These are phyloP conservation scores for Zaprionus obscuricornis DNA, from an alignment of 2,888 invertebrate genomes.

Conservation along the genomic window DNA sequence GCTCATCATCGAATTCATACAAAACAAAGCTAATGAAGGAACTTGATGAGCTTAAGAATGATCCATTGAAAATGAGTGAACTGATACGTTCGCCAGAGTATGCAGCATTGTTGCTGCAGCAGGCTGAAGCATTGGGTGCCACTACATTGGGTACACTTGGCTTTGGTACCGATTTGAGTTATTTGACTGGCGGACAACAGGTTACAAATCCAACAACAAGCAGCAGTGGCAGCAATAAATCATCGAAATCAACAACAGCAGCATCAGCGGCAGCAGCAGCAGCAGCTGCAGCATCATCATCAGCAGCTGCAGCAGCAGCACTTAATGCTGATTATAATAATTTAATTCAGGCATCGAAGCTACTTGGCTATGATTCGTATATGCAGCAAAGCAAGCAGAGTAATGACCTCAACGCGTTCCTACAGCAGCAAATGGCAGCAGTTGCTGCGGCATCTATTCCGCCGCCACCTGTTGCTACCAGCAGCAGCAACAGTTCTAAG, in stretches of 20 bases:
- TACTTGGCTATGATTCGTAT: conserved; percentile 82
- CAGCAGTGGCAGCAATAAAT: conserved; percentile 55
- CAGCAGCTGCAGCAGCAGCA: conserved; percentile 77
- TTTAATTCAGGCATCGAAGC: conserved; percentile 81
- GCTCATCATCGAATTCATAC: conserved; percentile 81
- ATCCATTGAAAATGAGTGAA: conserved; percentile 83
- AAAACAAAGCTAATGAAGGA: conserved; percentile 83
- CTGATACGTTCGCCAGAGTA: conserved; percentile 83
- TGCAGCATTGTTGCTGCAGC: conserved; percentile 82
- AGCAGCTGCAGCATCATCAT: conserved; percentile 55
- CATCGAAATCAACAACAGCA: conserved; percentile 53
- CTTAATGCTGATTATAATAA: conserved; percentile 81
- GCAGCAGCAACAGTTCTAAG: conserved; percentile 39
- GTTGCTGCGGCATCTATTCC: conserved; percentile 75
- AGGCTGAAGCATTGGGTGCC: conserved; percentile 83
- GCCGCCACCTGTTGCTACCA: conserved; percentile 50
- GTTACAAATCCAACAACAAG: conserved; percentile 23
- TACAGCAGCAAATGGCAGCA: conserved; percentile 82
- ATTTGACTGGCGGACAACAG: conserved; percentile 71
- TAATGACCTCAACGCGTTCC: conserved; percentile 80
- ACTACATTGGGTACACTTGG: conserved; percentile 82
- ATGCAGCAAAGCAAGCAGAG: conserved; percentile 81
- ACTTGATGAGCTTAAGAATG: conserved; percentile 82
- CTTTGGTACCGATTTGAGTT: conserved; percentile 81
- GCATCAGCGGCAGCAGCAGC: conserved; percentile 41